Percentiles rank a stretch among this genome's conserved stretches.
phyloP scores from a whole-genome alignment of 2,888 invertebrate genomes.

The Mesopsocus fuscifrons region DNA sequence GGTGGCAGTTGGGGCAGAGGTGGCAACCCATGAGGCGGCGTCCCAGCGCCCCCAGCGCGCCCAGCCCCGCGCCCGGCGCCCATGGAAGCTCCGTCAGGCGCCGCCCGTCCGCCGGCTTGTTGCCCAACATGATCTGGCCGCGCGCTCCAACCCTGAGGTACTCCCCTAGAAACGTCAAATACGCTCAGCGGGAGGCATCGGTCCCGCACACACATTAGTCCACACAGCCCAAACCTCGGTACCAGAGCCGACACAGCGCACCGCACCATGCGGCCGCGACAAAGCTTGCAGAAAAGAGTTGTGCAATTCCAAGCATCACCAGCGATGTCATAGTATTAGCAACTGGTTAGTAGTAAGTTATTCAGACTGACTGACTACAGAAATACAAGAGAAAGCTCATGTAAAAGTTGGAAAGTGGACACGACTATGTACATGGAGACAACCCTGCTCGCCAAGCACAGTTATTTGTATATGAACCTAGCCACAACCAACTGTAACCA shows the following conservation, averaged over 20 bases:
- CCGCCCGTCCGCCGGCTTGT: constrained; percentile 5
- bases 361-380: constrained; percentile 2
- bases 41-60: not conserved
- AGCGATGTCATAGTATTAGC: constrained; percentile 8
- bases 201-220: not conserved
- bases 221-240: not conserved
- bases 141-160: constrained; percentile 5
- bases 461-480: not conserved
- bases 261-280: not conserved
- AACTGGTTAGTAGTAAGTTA: constrained; percentile 8
- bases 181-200: not conserved
- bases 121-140: constrained; percentile 9
- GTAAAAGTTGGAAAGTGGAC: constrained; percentile 8
- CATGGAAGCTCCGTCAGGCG: constrained; percentile 6
- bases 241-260: not conserved
- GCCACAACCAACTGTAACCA: not conserved
- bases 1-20: constrained; percentile 35
- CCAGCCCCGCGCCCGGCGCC: not conserved
- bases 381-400: constrained; percentile 7
- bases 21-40: constrained; percentile 7
- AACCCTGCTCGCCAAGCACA: not conserved
- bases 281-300: constrained; percentile 1
- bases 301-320: constrained; percentile 7
- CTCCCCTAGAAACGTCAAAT: constrained; percentile 9
- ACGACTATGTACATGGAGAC: not conserved